phyloP scores from a whole-genome alignment of 1,140 invertebrate species.

The Micrasema longulum region DNA sequence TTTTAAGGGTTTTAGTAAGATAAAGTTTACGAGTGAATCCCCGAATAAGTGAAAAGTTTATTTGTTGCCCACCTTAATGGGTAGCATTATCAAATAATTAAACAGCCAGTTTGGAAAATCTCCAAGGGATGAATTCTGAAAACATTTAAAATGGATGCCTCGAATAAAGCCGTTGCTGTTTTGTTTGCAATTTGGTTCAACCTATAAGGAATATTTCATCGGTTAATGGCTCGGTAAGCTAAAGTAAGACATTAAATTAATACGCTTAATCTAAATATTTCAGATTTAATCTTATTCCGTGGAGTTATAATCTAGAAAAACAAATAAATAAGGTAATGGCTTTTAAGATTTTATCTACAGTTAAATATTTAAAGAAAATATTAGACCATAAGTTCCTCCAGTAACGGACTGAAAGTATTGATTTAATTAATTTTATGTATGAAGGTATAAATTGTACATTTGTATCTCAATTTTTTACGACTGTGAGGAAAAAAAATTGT shows the following conservation, averaged over 20 bases:
- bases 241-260: slow-evolving; percentile 1
- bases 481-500: no score
- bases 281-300: no score
- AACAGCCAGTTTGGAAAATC: slow-evolving; percentile 15
- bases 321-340: no score
- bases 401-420: no score
- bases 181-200: slow-evolving; percentile 11
- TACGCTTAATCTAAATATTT: not conserved
- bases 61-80: slow-evolving; percentile 39
- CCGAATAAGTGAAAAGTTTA: slow-evolving; percentile 43
- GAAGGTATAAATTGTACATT: no score
- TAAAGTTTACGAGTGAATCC: slow-evolving; percentile 22
- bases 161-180: slow-evolving; percentile 1
- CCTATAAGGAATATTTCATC: slow-evolving; percentile 14
- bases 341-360: no score
- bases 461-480: no score
- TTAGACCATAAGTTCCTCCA: no score
- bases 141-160: slow-evolving; percentile 23
- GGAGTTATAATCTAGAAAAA: no score
- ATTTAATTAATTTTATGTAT: no score
- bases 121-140: slow-evolving; percentile 29
- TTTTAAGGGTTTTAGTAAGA: slow-evolving; percentile 30
- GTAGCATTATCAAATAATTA: slow-evolving; percentile 43
- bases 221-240: not conserved
- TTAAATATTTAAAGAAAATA: no score